These are phyloP conservation scores for Plodia interpunctella DNA, from an alignment of 1,140 invertebrate genomes.

Conservation along the genomic window DNA sequence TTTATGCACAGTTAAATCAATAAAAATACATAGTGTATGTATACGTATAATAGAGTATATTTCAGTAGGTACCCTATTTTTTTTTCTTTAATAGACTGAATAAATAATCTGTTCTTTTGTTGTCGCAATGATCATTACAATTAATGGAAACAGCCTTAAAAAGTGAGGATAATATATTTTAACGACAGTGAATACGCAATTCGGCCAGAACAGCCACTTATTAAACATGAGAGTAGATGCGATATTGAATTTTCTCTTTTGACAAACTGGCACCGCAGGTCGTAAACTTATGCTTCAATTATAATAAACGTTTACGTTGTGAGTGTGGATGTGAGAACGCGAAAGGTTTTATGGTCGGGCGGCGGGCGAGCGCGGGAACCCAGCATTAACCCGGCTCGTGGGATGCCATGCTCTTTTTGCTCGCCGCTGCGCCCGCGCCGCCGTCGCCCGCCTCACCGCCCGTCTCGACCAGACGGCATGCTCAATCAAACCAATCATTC, in stretches of 20 bases:
- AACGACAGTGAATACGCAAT: background rate
- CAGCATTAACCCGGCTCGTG: conserved; percentile 40
- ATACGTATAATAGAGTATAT: no score
- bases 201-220: conserved; percentile 1
- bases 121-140: background rate
- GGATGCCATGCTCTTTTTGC: conserved; percentile 59
- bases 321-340: conserved; percentile 51
- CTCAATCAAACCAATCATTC: conserved; percentile 10
- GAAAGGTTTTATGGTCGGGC: conserved; percentile 54
- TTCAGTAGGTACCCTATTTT: no score
- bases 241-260: conserved; percentile 49
- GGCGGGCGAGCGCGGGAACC: conserved; percentile 28
- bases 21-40: no score
- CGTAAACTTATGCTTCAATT: conserved; percentile 67
- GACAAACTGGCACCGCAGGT: conserved; percentile 39
- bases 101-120: no score
- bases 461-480: background rate
- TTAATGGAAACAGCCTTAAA: background rate
- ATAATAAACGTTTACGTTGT: conserved; percentile 61
- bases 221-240: conserved; percentile 15
- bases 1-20: no score
- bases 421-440: conserved; percentile 8
- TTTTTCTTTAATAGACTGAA: no score
- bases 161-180: background rate
- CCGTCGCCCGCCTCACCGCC: background rate